Conservation (phyloP, 2,888 invertebrate genomes). For the Lathronympha strigana region DNA sequence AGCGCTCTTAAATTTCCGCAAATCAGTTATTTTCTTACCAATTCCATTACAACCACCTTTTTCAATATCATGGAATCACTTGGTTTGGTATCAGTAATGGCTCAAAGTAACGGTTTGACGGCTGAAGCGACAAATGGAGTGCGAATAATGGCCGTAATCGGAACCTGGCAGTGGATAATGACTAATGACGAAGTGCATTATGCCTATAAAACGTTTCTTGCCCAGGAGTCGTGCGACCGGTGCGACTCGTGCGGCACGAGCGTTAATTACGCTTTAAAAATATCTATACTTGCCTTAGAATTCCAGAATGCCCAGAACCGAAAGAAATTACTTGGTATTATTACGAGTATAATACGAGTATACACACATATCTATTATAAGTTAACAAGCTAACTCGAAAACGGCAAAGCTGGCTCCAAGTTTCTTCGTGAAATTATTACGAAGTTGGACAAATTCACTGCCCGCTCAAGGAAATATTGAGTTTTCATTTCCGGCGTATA, state of each 20-base stretch:
- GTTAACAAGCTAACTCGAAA: not conserved
- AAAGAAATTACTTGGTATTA: not conserved
- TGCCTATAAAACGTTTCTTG: conserved; percentile 34
- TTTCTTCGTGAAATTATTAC: not conserved
- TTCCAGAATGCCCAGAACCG: not conserved
- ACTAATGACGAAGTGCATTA: conserved; percentile 37
- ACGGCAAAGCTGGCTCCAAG: not conserved
- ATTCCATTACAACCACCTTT: not conserved
- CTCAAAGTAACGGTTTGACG: conserved; percentile 30
- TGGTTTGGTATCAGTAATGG: conserved; percentile 25
- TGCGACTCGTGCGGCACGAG: conserved; percentile 40
- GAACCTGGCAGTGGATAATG: conserved; percentile 28
- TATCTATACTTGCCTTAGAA: not conserved
- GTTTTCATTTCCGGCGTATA: conserved; percentile 6
- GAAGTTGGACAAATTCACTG: not conserved
- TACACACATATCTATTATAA: no score
- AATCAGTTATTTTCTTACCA: conserved; percentile 13
- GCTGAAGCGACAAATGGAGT: conserved; percentile 37
- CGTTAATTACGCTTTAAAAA: not conserved
- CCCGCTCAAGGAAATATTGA: conserved; percentile 8
- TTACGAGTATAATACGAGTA: no score
- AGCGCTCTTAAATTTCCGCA: not conserved
- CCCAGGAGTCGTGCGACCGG: conserved; percentile 33
- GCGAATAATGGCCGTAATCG: conserved; percentile 36
- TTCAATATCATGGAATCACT: conserved; percentile 14